phyloP scores from a whole-genome alignment of 2,113 vertebrate genomes.

The Piliocolobus tephrosceles region DNA sequence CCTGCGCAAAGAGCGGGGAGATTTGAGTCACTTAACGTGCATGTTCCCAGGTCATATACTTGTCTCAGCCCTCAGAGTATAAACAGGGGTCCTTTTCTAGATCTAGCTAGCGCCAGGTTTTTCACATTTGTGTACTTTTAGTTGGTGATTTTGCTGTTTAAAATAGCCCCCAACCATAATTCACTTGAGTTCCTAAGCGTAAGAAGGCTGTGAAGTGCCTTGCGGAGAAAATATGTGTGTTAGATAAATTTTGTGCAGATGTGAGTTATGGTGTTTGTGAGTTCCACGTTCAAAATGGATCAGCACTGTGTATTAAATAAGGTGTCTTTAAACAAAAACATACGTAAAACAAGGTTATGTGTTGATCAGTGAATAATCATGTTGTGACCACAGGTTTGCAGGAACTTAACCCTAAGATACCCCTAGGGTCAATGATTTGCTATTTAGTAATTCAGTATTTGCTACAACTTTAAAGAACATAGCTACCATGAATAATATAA shows the following conservation, averaged over 20 bases:
- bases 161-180: neutral
- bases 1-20: neutral
- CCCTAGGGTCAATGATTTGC: neutral
- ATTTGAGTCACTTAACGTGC: neutral
- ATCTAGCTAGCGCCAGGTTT: neutral
- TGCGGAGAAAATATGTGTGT: neutral
- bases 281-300: neutral
- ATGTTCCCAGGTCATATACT: neutral
- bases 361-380: neutral
- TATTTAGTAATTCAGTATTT: neutral
- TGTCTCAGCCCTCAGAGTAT: neutral
- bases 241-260: neutral
- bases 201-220: neutral
- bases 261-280: neutral
- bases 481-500: neutral
- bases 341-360: neutral
- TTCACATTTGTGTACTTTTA: slow-evolving; percentile 39
- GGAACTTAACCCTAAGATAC: neutral
- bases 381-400: neutral
- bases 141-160: neutral
- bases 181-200: neutral
- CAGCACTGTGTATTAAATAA: slow-evolving; percentile 1
- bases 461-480: neutral
- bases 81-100: neutral
- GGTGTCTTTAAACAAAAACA: slow-evolving; percentile 2